Evolutionary conservation across 2,113 vertebrate species (phyloP).

Genomic region (Sarotherodon lohbergeri): DNA sequence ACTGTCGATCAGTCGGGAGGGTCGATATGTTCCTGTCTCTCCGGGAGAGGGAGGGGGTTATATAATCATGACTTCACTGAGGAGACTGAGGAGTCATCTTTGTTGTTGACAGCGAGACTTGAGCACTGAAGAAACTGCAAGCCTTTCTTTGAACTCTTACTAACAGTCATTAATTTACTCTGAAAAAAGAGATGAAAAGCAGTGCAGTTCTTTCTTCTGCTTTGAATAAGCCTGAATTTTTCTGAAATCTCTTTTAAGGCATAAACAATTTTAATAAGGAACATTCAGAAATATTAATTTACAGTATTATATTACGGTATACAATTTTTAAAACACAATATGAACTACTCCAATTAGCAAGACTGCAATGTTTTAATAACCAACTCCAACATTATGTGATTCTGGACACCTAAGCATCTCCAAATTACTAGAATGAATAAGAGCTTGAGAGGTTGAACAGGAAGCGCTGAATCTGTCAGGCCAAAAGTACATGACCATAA

Average conservation of each 20-base stretch:
- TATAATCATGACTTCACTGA: background rate
- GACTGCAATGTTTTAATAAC: background rate
- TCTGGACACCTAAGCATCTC: background rate
- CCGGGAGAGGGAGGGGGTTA: background rate
- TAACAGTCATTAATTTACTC: background rate
- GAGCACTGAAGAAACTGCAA: background rate
- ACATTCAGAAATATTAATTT: background rate
- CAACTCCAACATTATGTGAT: background rate
- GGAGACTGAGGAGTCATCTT: background rate
- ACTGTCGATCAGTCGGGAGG: background rate
- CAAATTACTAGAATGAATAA: background rate
- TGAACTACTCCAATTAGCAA: background rate
- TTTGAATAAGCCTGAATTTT: background rate
- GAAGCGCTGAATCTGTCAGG: accelerated
- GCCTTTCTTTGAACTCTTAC: background rate
- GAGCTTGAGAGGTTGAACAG: accelerated
- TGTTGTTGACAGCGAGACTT: background rate
- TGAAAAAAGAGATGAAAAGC: background rate
- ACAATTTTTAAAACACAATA: background rate
- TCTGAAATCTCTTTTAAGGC: background rate
- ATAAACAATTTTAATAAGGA: background rate
- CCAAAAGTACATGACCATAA: accelerated
- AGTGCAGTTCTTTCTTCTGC: background rate
- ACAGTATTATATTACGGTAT: background rate
- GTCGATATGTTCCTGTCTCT: background rate